phyloP scores from a whole-genome alignment of 2,888 invertebrate species.

The Stenotaenia linearis region DNA sequence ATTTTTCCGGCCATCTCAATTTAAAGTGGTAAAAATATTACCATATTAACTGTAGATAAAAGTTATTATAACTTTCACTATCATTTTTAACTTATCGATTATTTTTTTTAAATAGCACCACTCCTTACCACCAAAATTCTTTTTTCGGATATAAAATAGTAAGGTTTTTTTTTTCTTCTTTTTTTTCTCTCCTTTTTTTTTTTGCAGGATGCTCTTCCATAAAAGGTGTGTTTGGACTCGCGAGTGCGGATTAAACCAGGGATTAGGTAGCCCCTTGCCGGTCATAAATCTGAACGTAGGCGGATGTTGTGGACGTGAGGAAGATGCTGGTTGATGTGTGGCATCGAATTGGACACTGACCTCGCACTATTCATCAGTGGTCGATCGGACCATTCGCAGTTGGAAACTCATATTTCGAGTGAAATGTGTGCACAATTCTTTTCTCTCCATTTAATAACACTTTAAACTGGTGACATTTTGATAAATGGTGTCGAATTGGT shows the following conservation, averaged over 20 bases:
- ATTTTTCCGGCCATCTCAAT: too few species aligned
- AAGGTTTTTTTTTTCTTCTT: too few species aligned
- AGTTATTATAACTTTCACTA: too few species aligned
- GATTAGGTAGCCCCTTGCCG: neutral
- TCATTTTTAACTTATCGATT: too few species aligned
- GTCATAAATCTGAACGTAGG: conserved; percentile 8
- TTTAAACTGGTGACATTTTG: conserved; percentile 21
- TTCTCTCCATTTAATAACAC: neutral
- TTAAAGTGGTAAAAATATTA: too few species aligned
- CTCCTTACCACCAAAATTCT: too few species aligned
- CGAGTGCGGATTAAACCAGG: conserved; percentile 13
- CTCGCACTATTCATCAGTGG: conserved; percentile 17
- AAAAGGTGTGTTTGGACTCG: conserved; percentile 17
- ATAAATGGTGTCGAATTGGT: neutral
- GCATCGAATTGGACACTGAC: conserved; percentile 3
- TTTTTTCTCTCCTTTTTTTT: neutral
- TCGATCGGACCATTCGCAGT: conserved; percentile 8
- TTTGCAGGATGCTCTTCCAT: neutral
- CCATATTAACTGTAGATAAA: too few species aligned
- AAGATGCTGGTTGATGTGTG: conserved; percentile 2
- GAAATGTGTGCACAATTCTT: neutral
- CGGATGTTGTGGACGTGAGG: conserved; percentile 15
- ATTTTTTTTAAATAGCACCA: too few species aligned
- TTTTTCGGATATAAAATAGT: too few species aligned
- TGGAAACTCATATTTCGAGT: neutral